phyloP scores from a whole-genome alignment of 2,113 vertebrate species.

The Echinops telfairi region DNA sequence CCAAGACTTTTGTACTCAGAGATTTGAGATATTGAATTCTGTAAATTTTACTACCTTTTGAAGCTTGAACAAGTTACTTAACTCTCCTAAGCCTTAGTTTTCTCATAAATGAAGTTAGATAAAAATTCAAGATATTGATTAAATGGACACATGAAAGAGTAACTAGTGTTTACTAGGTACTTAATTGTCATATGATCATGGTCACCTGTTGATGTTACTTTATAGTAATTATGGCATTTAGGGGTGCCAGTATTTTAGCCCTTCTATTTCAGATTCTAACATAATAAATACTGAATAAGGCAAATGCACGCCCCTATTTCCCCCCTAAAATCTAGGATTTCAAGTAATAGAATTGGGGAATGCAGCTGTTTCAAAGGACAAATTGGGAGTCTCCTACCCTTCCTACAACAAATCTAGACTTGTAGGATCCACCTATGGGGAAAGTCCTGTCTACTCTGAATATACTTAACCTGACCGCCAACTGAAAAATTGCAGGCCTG shows the following conservation, averaged over 20 bases:
- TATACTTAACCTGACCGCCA: neutral
- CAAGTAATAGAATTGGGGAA: conserved; percentile 46
- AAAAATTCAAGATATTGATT: conserved; percentile 39
- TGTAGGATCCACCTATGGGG: neutral
- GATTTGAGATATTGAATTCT: conserved; percentile 39
- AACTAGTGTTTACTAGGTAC: conserved; percentile 16
- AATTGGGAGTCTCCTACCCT: neutral
- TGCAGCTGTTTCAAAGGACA: neutral
- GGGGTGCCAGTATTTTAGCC: neutral
- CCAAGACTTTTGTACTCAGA: conserved; percentile 46
- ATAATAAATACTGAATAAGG: neutral
- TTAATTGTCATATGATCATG: conserved; percentile 4
- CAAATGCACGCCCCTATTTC: neutral
- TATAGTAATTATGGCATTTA: neutral
- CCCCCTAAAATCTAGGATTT: conserved; percentile 12
- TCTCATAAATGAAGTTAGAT: conserved; percentile 45
- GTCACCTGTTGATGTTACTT: neutral
- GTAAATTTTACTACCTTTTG: conserved; percentile 41
- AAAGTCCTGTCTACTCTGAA: neutral
- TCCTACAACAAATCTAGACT: conserved; percentile 7
- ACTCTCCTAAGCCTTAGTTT: neutral
- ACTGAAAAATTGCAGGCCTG: neutral
- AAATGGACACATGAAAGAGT: conserved; percentile 26
- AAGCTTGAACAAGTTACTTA: conserved; percentile 39
- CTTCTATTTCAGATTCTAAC: conserved; percentile 33